phyloP scores from a whole-genome alignment of 2,797 vertebrate genomes.

The Crax fasciolata region DNA sequence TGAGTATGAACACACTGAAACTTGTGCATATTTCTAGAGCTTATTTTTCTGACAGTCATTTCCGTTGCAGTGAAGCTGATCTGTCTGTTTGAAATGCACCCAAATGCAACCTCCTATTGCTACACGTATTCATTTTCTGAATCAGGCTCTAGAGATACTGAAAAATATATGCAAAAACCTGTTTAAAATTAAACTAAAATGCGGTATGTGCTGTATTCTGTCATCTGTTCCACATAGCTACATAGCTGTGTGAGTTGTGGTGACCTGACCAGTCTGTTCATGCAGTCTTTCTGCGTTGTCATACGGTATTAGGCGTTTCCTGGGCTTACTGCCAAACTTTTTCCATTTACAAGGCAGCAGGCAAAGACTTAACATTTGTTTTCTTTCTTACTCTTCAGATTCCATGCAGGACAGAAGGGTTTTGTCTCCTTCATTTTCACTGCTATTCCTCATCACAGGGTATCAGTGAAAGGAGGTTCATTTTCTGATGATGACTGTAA shows the following conservation, averaged over 20 bases:
- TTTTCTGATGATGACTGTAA: conserved; percentile 59
- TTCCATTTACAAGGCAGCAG: conserved; percentile 68
- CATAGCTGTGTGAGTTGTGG: not conserved
- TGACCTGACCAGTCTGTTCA: conserved; percentile 30
- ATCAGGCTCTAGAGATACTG: not conserved
- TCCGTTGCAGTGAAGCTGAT: not conserved
- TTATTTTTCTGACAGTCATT: not conserved
- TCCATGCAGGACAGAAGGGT: conserved; percentile 18
- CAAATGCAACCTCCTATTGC: not conserved
- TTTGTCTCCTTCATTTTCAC: conserved; percentile 41
- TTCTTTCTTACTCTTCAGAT: conserved; percentile 39
- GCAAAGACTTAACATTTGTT: conserved; percentile 53
- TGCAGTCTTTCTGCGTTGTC: conserved; percentile 52
- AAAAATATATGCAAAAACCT: not conserved
- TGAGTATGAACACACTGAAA: not conserved
- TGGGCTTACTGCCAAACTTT: conserved; percentile 56
- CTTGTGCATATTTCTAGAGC: not conserved
- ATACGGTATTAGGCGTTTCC: conserved; percentile 38
- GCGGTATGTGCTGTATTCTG: not conserved
- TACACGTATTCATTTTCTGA: not conserved
- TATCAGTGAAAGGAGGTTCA: conserved; percentile 61
- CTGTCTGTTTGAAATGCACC: not conserved
- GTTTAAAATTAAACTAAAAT: not conserved
- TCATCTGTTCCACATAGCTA: conserved; percentile 34
- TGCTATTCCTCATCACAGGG: conserved; percentile 7